A percentile compares a stretch with the other conserved stretches of the same genome.
phyloP scores from a whole-genome alignment of 2,888 invertebrate genomes.

The Napeogenes sylphis region DNA sequence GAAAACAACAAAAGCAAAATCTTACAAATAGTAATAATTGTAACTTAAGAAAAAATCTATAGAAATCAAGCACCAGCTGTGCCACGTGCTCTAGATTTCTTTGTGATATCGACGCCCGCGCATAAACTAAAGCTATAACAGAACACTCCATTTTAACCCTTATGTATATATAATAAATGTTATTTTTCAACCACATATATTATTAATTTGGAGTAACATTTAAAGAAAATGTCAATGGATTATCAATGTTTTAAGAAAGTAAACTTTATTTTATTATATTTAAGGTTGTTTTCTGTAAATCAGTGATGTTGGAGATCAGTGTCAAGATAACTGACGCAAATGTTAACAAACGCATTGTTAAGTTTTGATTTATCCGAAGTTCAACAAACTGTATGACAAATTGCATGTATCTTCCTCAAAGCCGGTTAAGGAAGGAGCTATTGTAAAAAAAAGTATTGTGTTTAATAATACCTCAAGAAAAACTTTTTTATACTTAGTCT shows the following conservation, averaged over 20 bases:
- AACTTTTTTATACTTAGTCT: too few relatives aligned
- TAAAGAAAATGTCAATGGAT: conserved; percentile 1
- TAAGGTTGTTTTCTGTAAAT: not conserved
- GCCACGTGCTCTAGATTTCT: conserved; percentile 29
- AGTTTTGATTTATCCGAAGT: conserved; percentile 12
- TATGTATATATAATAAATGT: not conserved
- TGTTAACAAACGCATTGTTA: conserved; percentile 20
- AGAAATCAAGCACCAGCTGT: conserved; percentile 24
- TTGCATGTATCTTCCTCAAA: not conserved
- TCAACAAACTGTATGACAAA: conserved; percentile 18
- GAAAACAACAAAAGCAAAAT: not conserved
- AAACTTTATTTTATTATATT: not conserved
- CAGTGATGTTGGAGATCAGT: conserved; percentile 1
- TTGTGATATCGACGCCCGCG: conserved; percentile 17
- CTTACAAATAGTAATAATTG: conserved; percentile 6
- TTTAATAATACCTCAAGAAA: too few relatives aligned
- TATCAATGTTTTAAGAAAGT: not conserved
- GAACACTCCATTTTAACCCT: not conserved
- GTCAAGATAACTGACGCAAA: conserved; percentile 16
- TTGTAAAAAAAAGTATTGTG: not conserved
- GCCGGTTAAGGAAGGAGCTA: not conserved
- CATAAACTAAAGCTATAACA: not conserved
- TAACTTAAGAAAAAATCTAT: conserved; percentile 10
- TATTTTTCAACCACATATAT: not conserved
- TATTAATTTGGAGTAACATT: conserved; percentile 9